Evolutionary conservation across 2,113 vertebrate genomes (phyloP).

Genomic region (Hydrochoerus hydrochaeris): DNA sequence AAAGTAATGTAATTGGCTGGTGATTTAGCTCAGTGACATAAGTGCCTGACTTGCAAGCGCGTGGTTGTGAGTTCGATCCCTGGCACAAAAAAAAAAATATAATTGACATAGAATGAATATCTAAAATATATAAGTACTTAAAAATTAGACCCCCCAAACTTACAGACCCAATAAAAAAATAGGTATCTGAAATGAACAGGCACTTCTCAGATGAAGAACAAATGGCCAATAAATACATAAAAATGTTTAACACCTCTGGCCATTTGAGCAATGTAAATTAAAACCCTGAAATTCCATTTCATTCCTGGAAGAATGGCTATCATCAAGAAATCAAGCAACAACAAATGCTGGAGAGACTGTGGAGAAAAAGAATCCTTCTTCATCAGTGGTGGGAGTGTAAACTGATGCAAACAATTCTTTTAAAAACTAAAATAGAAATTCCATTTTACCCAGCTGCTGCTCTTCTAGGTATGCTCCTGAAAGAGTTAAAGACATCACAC

Average conservation of each 20-base stretch:
- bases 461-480: background rate
- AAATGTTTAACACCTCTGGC: background rate
- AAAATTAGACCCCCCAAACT: background rate
- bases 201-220: background rate
- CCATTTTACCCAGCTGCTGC: background rate
- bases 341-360: background rate
- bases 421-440: background rate
- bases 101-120: background rate
- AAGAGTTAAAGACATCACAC: background rate
- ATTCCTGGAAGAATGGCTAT: background rate
- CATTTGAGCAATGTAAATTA: background rate
- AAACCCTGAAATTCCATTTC: background rate
- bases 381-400: background rate
- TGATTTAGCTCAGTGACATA: too few relatives aligned
- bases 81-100: too few relatives aligned
- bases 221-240: background rate
- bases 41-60: too few relatives aligned
- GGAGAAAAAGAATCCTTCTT: background rate
- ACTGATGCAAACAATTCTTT: background rate
- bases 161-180: background rate
- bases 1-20: background rate
- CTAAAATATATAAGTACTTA: background rate
- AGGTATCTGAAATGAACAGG: background rate
- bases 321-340: background rate
- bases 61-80: too few relatives aligned